Conservation (phyloP, 2,888 invertebrate genomes). For the Mimachlamys varia region DNA sequence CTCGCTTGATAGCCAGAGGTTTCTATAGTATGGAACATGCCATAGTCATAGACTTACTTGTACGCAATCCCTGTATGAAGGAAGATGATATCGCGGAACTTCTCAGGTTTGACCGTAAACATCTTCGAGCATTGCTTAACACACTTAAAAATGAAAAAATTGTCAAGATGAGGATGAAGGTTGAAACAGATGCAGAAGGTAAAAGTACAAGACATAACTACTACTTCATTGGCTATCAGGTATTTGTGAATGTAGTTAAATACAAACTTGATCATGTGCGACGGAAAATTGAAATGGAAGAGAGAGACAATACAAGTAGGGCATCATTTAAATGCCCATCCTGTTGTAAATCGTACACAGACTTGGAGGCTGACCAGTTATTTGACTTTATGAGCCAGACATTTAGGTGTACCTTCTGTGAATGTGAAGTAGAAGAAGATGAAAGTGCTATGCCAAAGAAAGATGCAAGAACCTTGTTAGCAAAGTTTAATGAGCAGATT, state of each 20-base stretch:
- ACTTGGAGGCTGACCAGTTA: slow-evolving; percentile 88
- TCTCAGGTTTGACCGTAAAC: slow-evolving; percentile 94
- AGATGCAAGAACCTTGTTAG: slow-evolving; percentile 94
- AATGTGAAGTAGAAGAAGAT: slow-evolving; percentile 95
- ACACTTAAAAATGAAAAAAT: slow-evolving; percentile 84
- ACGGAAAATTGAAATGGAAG: slow-evolving; percentile 96
- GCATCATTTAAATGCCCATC: slow-evolving; percentile 96
- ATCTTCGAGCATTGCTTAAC: slow-evolving; percentile 92
- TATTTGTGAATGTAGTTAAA: slow-evolving; percentile 97
- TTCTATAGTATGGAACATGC: slow-evolving; percentile 97
- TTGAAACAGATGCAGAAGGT: slow-evolving; percentile 97
- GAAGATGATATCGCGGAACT: slow-evolving; percentile 89
- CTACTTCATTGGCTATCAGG: slow-evolving; percentile 97
- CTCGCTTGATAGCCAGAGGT: slow-evolving; percentile 94
- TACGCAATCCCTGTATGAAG: slow-evolving; percentile 93
- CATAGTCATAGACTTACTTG: slow-evolving; percentile 96
- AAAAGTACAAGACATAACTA: slow-evolving; percentile 98
- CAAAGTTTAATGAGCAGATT: slow-evolving; percentile 94
- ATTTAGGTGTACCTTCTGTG: slow-evolving; percentile 90
- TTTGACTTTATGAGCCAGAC: slow-evolving; percentile 73
- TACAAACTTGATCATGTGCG: slow-evolving; percentile 98
- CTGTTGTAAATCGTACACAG: slow-evolving; percentile 96
- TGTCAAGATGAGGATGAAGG: slow-evolving; percentile 87
- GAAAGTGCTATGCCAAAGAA: slow-evolving; percentile 95
- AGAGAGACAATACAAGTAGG: slow-evolving; percentile 95